These are phyloP conservation scores for Eupithecia insigniata DNA, from an alignment of 2,888 invertebrate genomes.

Conservation along the genomic window DNA sequence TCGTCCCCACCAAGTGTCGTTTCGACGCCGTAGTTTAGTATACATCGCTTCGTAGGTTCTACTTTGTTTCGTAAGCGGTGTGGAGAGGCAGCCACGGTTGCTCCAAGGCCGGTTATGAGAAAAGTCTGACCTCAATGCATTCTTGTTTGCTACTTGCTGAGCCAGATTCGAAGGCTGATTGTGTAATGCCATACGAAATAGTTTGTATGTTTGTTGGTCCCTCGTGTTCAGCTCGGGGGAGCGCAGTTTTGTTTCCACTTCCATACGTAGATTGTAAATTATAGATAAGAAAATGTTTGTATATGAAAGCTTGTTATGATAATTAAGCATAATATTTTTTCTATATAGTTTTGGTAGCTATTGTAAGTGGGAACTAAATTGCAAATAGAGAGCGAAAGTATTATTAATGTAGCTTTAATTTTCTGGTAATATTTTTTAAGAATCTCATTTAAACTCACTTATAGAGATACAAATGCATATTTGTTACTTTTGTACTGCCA, in stretches of 20 bases:
- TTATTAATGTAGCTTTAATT: constrained; percentile 20
- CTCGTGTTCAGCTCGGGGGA: constrained; percentile 29
- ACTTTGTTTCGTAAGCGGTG: constrained; percentile 56
- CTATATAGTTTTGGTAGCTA: constrained; percentile 6
- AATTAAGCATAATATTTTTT: constrained; percentile 12
- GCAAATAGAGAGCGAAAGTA: constrained; percentile 20
- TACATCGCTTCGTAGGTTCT: constrained; percentile 60
- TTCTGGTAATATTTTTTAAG: neutral
- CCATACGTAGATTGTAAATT: neutral
- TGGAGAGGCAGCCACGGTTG: constrained; percentile 54
- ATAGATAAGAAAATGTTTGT: neutral
- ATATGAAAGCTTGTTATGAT: constrained; percentile 13
- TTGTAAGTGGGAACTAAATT: constrained; percentile 16
- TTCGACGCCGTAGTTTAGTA: constrained; percentile 55
- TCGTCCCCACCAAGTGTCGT: constrained; percentile 67
- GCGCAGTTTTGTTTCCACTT: constrained; percentile 16
- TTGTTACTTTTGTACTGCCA: neutral
- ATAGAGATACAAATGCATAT: neutral
- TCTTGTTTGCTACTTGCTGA: constrained; percentile 55
- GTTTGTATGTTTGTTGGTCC: constrained; percentile 24
- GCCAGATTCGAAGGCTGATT: constrained; percentile 55
- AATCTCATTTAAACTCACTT: neutral
- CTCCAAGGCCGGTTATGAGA: constrained; percentile 69
- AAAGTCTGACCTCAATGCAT: constrained; percentile 67
- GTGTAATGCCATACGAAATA: constrained; percentile 42